Base-by-base conservation (phyloP, 2,797 vertebrate species). In the Rhodeus uyekii region DNA sequence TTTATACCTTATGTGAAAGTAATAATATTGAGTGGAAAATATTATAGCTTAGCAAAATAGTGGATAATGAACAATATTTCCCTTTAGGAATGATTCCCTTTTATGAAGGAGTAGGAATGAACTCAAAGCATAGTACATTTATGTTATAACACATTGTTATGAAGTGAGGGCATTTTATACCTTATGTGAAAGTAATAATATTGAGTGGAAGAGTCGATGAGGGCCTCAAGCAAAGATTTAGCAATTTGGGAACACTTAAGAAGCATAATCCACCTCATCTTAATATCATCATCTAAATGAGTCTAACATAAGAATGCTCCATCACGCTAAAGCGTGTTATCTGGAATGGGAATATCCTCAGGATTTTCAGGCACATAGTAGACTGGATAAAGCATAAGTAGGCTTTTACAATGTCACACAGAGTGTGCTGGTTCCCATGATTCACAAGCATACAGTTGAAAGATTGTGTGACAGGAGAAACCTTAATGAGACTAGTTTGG, bases 221-320 rank as follows among this genome's bases (percentile, higher is more conserved):
- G 89, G 90, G 87, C 90, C 90, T 89, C 74, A 80, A 68, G 80
- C 89, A 22, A 53, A 93, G 91, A 93, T 92, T 92, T 92, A 88
- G 87, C 89, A 90, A 91, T 93, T 91, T 89, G 89, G 63, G 73
- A 79, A 79, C 68, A 27, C 73, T 82, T 78, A 79, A 19, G 55
- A 63, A 76, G 58, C 68, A 85, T 93, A 92, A 93, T 93, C 92
- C 84, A 55, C 55, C 74, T 85, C 50, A 86, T 77, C 55, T 77
- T 69, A 86, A 80, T 81, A 81, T 75, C 60, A 39, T 81, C 38
- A 72, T 58, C 89, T 91, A 93, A 94, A 92, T 87, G 91, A 86
- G 88, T 81, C 48, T 78, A 90, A 86, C 93, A 92, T 93, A 92
- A 92, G 76, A 92, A 55, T 76, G 87, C 87, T 78, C 91, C 92